A percentile compares a stretch with the other conserved stretches of the same genome.
phyloP scores from a whole-genome alignment of 2,888 invertebrate genomes.

The Hanleya hanleyi region DNA sequence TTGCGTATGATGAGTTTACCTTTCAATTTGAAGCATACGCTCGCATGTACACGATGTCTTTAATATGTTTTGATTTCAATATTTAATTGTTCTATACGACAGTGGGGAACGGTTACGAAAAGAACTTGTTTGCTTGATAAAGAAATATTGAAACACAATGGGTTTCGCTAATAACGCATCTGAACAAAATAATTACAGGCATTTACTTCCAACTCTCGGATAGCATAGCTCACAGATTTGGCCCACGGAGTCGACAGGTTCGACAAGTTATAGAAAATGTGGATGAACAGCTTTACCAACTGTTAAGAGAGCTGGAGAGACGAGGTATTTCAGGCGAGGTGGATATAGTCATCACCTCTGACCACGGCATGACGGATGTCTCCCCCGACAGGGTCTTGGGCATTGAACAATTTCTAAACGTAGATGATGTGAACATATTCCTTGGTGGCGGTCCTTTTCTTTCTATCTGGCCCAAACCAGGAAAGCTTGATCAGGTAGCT shows the following conservation, averaged over 20 bases:
- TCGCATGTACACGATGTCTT: too few species aligned
- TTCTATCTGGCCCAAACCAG: conserved; percentile 14
- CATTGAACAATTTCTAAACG: not conserved
- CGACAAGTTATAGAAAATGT: not conserved
- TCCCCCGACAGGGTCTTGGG: not conserved
- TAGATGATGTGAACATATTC: not conserved
- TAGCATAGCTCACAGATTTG: conserved; percentile 14
- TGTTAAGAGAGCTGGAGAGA: conserved; percentile 10
- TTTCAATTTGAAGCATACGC: too few species aligned
- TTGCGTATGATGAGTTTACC: too few species aligned
- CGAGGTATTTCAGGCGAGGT: conserved; percentile 11
- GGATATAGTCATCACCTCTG: conserved; percentile 27
- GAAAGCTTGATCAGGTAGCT: conserved; percentile 8
- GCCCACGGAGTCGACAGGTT: conserved; percentile 4
- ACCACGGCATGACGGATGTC: conserved; percentile 27
- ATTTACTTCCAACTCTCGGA: conserved; percentile 21
- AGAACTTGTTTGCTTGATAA: too few species aligned
- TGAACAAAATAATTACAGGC: conserved; percentile 8
- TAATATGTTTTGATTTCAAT: too few species aligned
- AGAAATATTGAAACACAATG: too few species aligned
- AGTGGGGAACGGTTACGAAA: too few species aligned
- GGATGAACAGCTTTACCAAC: not conserved
- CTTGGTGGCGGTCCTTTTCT: not conserved
- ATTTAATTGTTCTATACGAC: too few species aligned
- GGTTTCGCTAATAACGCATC: too few species aligned